These are phyloP conservation scores for Chrysolina americana DNA, from an alignment of 2,888 invertebrate species.

Conservation along the genomic window DNA sequence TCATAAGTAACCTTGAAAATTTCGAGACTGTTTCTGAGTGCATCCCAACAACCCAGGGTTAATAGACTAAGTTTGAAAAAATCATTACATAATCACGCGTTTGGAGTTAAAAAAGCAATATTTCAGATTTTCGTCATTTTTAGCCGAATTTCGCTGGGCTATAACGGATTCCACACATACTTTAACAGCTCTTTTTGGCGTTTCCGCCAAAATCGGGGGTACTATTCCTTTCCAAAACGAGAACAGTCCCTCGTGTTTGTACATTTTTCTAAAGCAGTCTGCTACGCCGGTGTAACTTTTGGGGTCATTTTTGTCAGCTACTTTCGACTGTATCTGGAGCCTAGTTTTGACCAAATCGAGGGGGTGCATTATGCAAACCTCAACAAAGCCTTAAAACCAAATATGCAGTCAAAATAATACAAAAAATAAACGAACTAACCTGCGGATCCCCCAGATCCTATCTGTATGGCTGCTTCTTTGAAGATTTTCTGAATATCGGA, in stretches of 20 bases:
- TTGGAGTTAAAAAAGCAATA: background rate
- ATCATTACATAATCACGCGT: too few relatives aligned
- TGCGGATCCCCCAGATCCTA: slow-evolving; percentile 91
- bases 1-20: too few relatives aligned
- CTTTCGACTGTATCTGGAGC: slow-evolving; percentile 80
- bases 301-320: slow-evolving; percentile 66
- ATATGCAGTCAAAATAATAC: slow-evolving; percentile 27
- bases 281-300: slow-evolving; percentile 82
- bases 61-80: too few relatives aligned
- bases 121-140: background rate
- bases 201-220: slow-evolving; percentile 94
- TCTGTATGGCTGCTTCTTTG: slow-evolving; percentile 84
- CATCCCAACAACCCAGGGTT: too few relatives aligned
- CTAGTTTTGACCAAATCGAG: slow-evolving; percentile 94
- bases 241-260: slow-evolving; percentile 83
- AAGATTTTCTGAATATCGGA: slow-evolving; percentile 53
- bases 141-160: background rate
- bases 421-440: slow-evolving; percentile 68
- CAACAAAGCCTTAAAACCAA: slow-evolving; percentile 79
- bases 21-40: too few relatives aligned
- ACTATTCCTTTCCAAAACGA: slow-evolving; percentile 95
- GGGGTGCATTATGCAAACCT: slow-evolving; percentile 97
- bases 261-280: slow-evolving; percentile 93
- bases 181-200: slow-evolving; percentile 94
- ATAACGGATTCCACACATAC: slow-evolving; percentile 61